phyloP scores from a whole-genome alignment of 92 coral and sea anemone genomes.

The Siderastrea siderea region DNA sequence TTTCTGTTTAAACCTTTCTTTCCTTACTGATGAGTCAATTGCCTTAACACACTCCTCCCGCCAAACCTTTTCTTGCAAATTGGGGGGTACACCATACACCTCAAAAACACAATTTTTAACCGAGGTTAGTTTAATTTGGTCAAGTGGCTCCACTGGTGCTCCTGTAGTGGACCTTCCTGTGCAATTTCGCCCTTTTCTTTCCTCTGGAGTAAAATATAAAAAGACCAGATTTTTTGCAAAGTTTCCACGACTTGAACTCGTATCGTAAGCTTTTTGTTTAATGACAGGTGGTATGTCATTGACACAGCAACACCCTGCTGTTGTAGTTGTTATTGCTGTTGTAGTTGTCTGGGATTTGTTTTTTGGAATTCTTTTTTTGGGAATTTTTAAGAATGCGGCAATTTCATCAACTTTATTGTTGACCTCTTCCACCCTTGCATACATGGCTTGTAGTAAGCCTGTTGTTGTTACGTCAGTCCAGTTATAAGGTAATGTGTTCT shows the following conservation, averaged over 20 bases:
- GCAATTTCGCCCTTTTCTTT: not conserved
- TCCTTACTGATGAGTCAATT: not conserved
- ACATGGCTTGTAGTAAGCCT: not conserved
- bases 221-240: not conserved
- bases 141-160: not conserved
- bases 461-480: too few species aligned
- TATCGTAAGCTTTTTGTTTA: not conserved
- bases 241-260: not conserved
- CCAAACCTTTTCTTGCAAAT: not conserved
- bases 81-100: not conserved
- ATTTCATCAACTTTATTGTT: not conserved
- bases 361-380: not conserved
- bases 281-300: not conserved
- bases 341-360: not conserved
- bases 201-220: not conserved
- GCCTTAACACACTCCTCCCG: conserved; percentile 11
- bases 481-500: too few species aligned
- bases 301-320: not conserved
- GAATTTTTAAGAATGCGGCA: not conserved
- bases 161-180: not conserved
- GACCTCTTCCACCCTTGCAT: not conserved
- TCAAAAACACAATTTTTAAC: not conserved
- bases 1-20: not conserved
- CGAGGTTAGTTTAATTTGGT: not conserved
- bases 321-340: too few species aligned